phyloP scores from a whole-genome alignment of 35 echinoderm and acorn worm genomes.

The Hemicentrotus pulcherrimus region DNA sequence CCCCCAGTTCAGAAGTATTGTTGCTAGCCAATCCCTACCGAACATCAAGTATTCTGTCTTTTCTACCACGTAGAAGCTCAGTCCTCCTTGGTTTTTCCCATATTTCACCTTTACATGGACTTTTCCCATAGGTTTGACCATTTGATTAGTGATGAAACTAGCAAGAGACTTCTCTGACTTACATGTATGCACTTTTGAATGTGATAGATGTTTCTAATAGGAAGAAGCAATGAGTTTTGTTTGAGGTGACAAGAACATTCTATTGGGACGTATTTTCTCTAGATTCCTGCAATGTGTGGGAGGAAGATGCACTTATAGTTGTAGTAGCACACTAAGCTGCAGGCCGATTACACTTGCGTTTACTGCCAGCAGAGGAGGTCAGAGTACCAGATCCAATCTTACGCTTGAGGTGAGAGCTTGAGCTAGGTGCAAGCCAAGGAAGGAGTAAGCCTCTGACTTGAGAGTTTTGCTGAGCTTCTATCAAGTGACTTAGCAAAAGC shows the following conservation, averaged over 20 bases:
- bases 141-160: too few relatives aligned
- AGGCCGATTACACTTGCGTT: conserved; percentile 30
- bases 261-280: not conserved
- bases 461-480: too few relatives aligned
- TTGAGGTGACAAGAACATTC: not conserved
- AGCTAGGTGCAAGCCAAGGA: not conserved
- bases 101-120: too few relatives aligned
- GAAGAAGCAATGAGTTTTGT: conserved; percentile 32
- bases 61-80: too few relatives aligned
- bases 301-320: conserved; percentile 33
- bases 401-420: conserved; percentile 43
- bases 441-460: too few relatives aligned
- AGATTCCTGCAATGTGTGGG: conserved; percentile 24
- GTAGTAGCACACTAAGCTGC: not conserved
- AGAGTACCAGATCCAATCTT: not conserved
- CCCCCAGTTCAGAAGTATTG: too few relatives aligned
- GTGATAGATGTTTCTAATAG: not conserved
- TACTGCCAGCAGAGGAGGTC: conserved; percentile 48
- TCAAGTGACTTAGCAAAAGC: conserved; percentile 14
- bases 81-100: too few relatives aligned
- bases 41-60: too few relatives aligned
- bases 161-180: too few relatives aligned
- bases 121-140: too few relatives aligned
- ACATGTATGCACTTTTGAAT: too few relatives aligned
- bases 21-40: too few relatives aligned